phyloP scores from a whole-genome alignment of 2,888 invertebrate genomes.

The Xestobium rufovillosum region DNA sequence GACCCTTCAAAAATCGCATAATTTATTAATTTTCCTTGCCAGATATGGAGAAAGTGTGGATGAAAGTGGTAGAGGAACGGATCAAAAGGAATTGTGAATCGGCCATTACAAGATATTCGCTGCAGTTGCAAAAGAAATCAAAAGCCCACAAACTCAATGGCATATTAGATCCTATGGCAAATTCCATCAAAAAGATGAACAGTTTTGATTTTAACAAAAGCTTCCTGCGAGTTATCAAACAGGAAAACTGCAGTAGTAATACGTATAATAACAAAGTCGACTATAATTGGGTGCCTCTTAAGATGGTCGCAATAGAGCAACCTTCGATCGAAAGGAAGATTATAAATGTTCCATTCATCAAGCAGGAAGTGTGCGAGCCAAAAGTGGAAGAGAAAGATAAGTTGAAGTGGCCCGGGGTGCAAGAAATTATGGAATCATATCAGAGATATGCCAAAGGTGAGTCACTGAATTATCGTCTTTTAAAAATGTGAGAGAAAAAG shows the following conservation, averaged over 20 bases:
- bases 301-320: slow-evolving; percentile 27
- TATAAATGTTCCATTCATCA: not conserved
- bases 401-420: slow-evolving; percentile 46
- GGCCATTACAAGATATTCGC: slow-evolving; percentile 44
- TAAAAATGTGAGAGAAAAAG: too few relatives aligned
- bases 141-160: slow-evolving; percentile 20
- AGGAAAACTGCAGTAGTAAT: slow-evolving; percentile 20
- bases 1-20: not conserved
- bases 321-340: slow-evolving; percentile 10
- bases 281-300: slow-evolving; percentile 27
- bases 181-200: not conserved
- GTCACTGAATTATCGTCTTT: slow-evolving; percentile 7
- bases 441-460: slow-evolving; percentile 50
- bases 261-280: slow-evolving; percentile 19
- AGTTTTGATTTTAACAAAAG: not conserved
- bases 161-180: slow-evolving; percentile 1
- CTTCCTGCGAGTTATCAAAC: too few relatives aligned
- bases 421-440: slow-evolving; percentile 47
- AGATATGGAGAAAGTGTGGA: slow-evolving; percentile 55
- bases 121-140: slow-evolving; percentile 20
- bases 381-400: slow-evolving; percentile 15
- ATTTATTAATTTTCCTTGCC: slow-evolving; percentile 18
- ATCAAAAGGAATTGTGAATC: slow-evolving; percentile 48
- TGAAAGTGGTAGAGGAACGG: slow-evolving; percentile 55
- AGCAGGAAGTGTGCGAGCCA: slow-evolving; percentile 15